Percentiles rank a stretch among this genome's conserved stretches.
Evolutionary conservation across 2,113 vertebrate species (phyloP).

Genomic region (Apeltes quadracus): DNA sequence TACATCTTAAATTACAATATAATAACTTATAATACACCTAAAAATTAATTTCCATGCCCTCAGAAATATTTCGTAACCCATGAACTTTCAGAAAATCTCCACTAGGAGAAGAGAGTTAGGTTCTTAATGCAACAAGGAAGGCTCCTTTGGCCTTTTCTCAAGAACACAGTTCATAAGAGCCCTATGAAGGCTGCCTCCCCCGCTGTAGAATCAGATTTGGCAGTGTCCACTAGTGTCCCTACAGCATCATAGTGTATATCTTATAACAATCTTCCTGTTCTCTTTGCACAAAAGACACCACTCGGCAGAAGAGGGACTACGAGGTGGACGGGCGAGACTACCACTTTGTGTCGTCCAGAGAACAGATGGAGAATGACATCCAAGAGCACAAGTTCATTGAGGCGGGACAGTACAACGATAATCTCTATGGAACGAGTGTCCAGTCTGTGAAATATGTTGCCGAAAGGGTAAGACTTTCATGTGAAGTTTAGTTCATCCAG

Average conservation of each 20-base stretch:
- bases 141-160: background rate
- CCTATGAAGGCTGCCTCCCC: background rate
- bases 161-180: background rate
- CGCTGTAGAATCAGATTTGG: background rate
- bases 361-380: constrained; percentile 99
- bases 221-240: background rate
- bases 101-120: no score
- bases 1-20: background rate
- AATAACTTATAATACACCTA: background rate
- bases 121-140: background rate
- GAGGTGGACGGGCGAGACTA: constrained; percentile 96
- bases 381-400: constrained; percentile 99
- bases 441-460: constrained; percentile 97
- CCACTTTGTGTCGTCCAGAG: constrained; percentile 95
- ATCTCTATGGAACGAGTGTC: constrained; percentile 97
- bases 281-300: constrained; percentile 85
- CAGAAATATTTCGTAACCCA: background rate
- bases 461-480: constrained; percentile 86
- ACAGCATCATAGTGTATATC: background rate
- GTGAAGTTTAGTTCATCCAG: background rate
- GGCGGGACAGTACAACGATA: constrained; percentile 98
- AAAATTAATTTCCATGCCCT: background rate
- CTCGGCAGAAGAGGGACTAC: constrained; percentile 92
- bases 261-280: background rate
- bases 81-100: background rate